Evolutionary conservation across 2,888 invertebrate species (phyloP).

Genomic region (Drosophila histrio): DNA sequence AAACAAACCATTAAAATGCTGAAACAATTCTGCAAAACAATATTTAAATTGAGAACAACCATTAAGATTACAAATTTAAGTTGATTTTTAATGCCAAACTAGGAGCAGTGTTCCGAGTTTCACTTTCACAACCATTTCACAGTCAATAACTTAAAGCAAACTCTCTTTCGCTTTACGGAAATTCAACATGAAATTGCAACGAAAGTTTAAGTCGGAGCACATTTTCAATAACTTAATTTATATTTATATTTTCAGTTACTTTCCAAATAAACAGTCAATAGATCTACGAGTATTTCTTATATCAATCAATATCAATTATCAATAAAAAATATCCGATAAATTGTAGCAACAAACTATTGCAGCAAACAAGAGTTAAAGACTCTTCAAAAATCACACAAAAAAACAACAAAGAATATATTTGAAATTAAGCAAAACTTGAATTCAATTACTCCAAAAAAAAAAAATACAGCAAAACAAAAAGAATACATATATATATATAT

Average conservation of each 20-base stretch:
- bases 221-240: background rate
- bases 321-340: constrained; percentile 53
- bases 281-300: constrained; percentile 17
- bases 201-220: background rate
- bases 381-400: constrained; percentile 76
- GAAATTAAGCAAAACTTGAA: constrained; percentile 42
- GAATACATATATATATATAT: constrained; percentile 16
- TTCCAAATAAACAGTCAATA: background rate
- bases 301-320: constrained; percentile 41
- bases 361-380: constrained; percentile 70
- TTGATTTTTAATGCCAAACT: background rate
- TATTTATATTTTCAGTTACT: background rate
- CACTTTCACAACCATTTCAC: background rate
- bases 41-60: background rate
- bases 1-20: constrained; percentile 64
- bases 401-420: constrained; percentile 32
- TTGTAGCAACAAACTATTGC: constrained; percentile 48
- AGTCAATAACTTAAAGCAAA: background rate
- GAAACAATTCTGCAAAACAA: constrained; percentile 68
- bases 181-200: background rate
- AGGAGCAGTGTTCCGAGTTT: background rate
- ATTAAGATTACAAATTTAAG: background rate
- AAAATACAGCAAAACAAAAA: constrained; percentile 7
- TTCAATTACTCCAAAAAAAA: constrained; percentile 40
- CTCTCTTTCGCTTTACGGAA: background rate